phyloP scores from a whole-genome alignment of 2,113 vertebrate species.

The Lycocorax pyrrhopterus region DNA sequence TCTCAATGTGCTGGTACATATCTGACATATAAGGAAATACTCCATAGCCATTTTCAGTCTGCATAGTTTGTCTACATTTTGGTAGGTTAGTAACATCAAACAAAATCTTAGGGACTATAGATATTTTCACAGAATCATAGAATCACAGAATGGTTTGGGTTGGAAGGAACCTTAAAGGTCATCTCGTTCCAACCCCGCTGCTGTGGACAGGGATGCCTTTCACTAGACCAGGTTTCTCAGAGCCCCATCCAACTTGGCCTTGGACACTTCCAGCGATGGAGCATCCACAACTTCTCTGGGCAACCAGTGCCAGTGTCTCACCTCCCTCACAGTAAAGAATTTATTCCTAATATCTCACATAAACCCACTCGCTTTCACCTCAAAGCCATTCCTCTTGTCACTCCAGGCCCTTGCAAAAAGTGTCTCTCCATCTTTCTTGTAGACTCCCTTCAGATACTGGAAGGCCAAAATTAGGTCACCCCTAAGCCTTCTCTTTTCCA shows the following conservation, averaged over 20 bases:
- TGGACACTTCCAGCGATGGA: too few species aligned
- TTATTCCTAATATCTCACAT: background rate
- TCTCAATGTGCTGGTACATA: background rate
- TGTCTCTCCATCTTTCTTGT: background rate
- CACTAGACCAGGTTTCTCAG: background rate
- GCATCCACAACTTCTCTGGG: background rate
- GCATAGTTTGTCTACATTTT: background rate
- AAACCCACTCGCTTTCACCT: background rate
- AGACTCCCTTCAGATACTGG: background rate
- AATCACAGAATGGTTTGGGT: background rate
- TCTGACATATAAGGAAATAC: background rate
- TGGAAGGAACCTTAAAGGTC: background rate
- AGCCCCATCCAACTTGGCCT: background rate
- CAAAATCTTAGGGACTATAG: background rate
- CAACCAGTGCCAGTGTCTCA: background rate
- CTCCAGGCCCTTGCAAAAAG: background rate
- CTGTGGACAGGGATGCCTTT: background rate
- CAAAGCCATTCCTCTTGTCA: background rate
- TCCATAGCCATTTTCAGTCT: background rate
- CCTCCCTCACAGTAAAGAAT: background rate
- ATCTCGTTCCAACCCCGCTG: background rate
- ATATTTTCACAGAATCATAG: background rate
- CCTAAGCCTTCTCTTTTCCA: background rate
- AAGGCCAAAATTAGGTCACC: background rate
- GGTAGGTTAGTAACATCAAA: background rate